Percentiles rank a stretch among this genome's conserved stretches.
Evolutionary conservation across 2,888 invertebrate genomes (phyloP).

Genomic region (Agrochola circellaris): DNA sequence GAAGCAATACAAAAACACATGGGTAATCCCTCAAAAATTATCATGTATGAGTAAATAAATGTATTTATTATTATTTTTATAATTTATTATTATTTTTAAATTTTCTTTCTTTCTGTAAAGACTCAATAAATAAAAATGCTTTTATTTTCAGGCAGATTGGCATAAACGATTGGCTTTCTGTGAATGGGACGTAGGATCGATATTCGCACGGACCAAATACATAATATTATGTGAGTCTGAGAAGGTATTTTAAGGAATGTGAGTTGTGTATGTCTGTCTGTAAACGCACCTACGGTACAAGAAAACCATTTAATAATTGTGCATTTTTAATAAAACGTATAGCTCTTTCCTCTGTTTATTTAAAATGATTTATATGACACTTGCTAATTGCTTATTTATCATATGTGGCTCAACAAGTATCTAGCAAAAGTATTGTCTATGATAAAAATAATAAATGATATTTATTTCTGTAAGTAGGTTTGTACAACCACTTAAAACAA

Average conservation of each 20-base stretch:
- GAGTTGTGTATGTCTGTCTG: background rate
- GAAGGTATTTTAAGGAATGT: background rate
- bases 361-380: background rate
- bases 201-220: slow-evolving; percentile 23
- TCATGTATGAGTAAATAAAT: too few relatives aligned
- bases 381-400: background rate
- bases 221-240: slow-evolving; percentile 1
- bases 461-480: background rate
- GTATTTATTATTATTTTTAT: too few relatives aligned
- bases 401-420: background rate
- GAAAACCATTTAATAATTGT: background rate
- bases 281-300: too few relatives aligned
- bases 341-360: background rate
- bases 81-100: too few relatives aligned
- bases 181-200: slow-evolving; percentile 4
- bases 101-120: too few relatives aligned
- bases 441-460: background rate
- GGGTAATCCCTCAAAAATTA: too few relatives aligned
- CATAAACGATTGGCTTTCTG: background rate
- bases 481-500: background rate
- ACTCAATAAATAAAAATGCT: background rate
- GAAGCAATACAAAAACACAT: background rate
- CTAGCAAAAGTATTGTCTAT: background rate
- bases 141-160: background rate
- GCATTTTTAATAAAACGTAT: background rate